Evolutionary conservation across 1,140 invertebrate species (phyloP).

Genomic region (Solen grandis): DNA sequence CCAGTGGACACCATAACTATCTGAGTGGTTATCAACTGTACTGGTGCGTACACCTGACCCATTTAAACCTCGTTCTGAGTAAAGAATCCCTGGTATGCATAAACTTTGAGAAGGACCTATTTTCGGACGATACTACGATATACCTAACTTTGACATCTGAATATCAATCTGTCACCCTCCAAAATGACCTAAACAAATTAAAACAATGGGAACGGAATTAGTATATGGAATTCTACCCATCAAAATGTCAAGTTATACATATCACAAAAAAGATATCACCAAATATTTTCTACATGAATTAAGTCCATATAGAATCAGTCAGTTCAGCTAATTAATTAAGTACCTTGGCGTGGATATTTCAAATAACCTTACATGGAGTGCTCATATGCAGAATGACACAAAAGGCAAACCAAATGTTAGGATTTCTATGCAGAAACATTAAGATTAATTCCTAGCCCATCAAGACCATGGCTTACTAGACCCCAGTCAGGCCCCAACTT

Average conservation of each 20-base stretch:
- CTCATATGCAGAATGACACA: conserved; percentile 24
- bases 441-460: not conserved
- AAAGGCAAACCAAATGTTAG: conserved; percentile 21
- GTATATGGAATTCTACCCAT: not conserved
- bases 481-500: too few species aligned
- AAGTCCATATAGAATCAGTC: not conserved
- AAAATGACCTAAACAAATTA: conserved; percentile 4
- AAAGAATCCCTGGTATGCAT: too few species aligned
- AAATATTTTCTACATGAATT: not conserved
- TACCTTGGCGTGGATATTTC: conserved; percentile 42
- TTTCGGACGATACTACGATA: conserved; percentile 48
- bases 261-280: conserved; percentile 2
- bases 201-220: conserved; percentile 10
- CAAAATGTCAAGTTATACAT: too few species aligned
- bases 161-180: conserved; percentile 1
- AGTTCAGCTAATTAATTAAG: conserved; percentile 7
- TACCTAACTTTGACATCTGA: not conserved
- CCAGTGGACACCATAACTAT: too few species aligned
- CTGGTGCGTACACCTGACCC: too few species aligned
- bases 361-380: conserved; percentile 8
- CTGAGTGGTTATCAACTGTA: too few species aligned
- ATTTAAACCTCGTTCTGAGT: too few species aligned
- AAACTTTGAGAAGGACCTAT: too few species aligned
- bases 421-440: conserved; percentile 10
- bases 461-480: conserved; percentile 1